Base-by-base conservation (phyloP, 2,113 vertebrate genomes). In the Perccottus glenii region DNA sequence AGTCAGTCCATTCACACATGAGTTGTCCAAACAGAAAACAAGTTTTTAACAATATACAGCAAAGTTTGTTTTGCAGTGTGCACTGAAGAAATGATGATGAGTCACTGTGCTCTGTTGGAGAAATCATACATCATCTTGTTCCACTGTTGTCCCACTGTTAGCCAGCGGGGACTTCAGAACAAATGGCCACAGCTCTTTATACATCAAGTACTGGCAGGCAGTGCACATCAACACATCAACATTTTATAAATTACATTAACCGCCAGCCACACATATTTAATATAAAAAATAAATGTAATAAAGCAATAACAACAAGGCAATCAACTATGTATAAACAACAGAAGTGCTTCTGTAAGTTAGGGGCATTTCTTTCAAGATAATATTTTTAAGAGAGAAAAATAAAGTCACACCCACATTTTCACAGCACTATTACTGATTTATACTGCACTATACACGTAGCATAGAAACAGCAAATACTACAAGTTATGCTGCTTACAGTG, bases 1-100 rank as follows among this genome's bases (percentile, higher is more conserved):
- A 3, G 46, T 12, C 19, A 57, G 14, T n/a, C 57, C 38, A 9
- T 51, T 15, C 43, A 40, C 56, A 27, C 5, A 55, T 45, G 19
- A 53, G 49, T 67, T 9, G 55, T 52, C 5, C 9, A 51, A 19
- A 42, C 53, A 11, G 2, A 67, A 36, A 60, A 50, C 40, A 46
- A 59, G 8, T 6, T 43, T 48, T 60, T 38, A 35, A 8, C 8
- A 64, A n/a, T 63, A 5, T 1, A 19, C 57, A 7, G 64, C 1
- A 42, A n/a, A 45, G 46, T 51, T 45, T 58, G 2, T 64, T 68
- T 51, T 52, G 5, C 46, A 38, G 63, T 35, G 36, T 12, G 32
- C 19, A 9, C 45, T 32, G 51, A 14, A 69, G 33, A 52, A 47
- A 60, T 27, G 11, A 43, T 16, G 15, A 16, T 35, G 48, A 66